A percentile compares a stretch with the other conserved stretches of the same genome.
These are phyloP conservation scores for Brachynemurus nebulosus DNA, from an alignment of 2,888 invertebrate species.

Conservation along the genomic window DNA sequence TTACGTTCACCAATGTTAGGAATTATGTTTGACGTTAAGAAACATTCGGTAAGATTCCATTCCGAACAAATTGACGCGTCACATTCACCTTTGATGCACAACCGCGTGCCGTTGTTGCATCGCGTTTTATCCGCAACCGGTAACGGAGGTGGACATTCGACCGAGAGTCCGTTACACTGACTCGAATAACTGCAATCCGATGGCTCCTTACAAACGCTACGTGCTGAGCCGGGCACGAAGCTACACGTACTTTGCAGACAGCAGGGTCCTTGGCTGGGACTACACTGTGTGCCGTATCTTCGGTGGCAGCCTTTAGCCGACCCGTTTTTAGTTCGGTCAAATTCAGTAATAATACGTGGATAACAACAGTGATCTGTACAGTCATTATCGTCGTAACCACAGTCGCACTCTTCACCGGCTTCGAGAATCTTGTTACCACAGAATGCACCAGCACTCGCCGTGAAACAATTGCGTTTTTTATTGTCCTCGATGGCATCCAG, in stretches of 20 bases:
- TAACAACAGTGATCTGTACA: constrained; percentile 91
- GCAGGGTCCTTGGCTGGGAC: constrained; percentile 95
- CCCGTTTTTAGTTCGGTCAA: constrained; percentile 51
- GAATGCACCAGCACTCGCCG: constrained; percentile 85
- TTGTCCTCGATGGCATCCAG: constrained; percentile 83
- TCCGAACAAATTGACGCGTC: constrained; percentile 89
- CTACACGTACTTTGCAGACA: constrained; percentile 78
- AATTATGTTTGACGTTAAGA: constrained; percentile 67
- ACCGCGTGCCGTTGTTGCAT: constrained; percentile 84
- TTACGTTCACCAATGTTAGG: constrained; percentile 67
- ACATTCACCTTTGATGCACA: constrained; percentile 84
- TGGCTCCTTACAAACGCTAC: constrained; percentile 65
- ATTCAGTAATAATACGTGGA: constrained; percentile 60
- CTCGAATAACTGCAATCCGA: constrained; percentile 84
- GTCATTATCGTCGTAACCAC: constrained; percentile 84
- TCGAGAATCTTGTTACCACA: constrained; percentile 99
- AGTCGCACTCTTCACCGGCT: constrained; percentile 95
- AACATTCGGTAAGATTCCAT: constrained; percentile 91
- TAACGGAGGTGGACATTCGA: constrained; percentile 75
- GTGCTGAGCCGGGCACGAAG: constrained; percentile 50
- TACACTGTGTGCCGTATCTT: constrained; percentile 66
- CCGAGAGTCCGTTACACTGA: constrained; percentile 69
- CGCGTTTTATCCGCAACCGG: constrained; percentile 81
- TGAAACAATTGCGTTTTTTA: constrained; percentile 87
- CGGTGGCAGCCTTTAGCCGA: constrained; percentile 71